Evolutionary conservation across 2,888 invertebrate species (phyloP).

Genomic region (Actias luna): DNA sequence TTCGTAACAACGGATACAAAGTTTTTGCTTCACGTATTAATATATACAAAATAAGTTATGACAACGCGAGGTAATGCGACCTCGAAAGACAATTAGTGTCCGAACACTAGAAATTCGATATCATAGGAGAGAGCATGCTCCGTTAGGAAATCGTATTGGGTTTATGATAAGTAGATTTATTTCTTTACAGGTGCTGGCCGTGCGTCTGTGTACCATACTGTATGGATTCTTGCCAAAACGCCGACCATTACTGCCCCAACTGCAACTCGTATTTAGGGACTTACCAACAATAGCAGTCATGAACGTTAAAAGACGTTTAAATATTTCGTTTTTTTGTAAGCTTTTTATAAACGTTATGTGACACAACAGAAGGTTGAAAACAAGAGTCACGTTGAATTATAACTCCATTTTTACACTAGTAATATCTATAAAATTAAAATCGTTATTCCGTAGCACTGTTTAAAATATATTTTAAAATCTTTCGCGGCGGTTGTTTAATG

Average conservation of each 20-base stretch:
- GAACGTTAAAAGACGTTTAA: not conserved
- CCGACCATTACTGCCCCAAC: constrained; percentile 80
- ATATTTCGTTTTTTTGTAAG: not conserved
- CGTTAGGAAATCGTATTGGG: not conserved
- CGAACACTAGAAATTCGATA: not conserved
- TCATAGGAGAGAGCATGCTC: not conserved
- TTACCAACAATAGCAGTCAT: constrained; percentile 34
- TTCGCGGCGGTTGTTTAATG: not conserved
- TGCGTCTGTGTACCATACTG: constrained; percentile 81
- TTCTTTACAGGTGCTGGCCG: constrained; percentile 72
- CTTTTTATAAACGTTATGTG: not conserved
- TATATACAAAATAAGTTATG: too few species aligned
- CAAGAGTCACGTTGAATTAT: not conserved
- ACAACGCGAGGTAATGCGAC: too few species aligned
- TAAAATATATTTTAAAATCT: not conserved
- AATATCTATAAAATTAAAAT: not conserved
- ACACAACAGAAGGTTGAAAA: not conserved
- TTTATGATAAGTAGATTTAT: not conserved
- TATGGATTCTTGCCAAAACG: constrained; percentile 76
- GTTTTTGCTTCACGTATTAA: too few species aligned
- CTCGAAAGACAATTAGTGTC: too few species aligned
- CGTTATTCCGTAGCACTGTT: not conserved
- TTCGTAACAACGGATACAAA: too few species aligned
- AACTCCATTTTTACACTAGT: not conserved
- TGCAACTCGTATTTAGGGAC: constrained; percentile 79